phyloP scores from a whole-genome alignment of 2,113 vertebrate species.

The Isurus oxyrinchus region DNA sequence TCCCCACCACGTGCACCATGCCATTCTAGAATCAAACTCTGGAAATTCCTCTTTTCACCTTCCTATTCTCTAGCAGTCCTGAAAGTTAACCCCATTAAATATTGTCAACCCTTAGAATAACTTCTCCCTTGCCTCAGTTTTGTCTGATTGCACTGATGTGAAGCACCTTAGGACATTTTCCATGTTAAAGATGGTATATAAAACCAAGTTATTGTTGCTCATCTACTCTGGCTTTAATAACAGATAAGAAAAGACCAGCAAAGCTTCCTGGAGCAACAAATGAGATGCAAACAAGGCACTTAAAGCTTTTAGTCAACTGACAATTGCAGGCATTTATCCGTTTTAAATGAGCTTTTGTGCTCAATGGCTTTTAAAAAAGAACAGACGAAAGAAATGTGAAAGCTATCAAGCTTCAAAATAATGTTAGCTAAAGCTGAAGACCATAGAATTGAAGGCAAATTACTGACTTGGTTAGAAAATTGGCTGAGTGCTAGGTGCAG shows the following conservation, averaged over 20 bases:
- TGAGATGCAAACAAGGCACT: background rate
- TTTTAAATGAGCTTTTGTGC: background rate
- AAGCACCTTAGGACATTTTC: background rate
- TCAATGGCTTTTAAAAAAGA: background rate
- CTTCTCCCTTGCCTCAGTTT: background rate
- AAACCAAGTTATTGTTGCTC: background rate
- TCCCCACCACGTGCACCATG: too few relatives aligned
- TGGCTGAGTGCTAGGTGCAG: too few relatives aligned
- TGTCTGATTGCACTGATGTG: background rate
- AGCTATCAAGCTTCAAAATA: conserved; percentile 1
- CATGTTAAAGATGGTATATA: background rate
- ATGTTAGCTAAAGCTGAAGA: background rate
- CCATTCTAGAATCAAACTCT: too few relatives aligned
- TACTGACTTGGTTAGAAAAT: too few relatives aligned
- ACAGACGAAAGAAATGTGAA: background rate
- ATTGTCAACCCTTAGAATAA: background rate
- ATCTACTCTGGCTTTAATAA: background rate
- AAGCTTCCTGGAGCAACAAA: background rate
- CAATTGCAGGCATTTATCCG: background rate
- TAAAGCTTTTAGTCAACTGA: conserved; percentile 7
- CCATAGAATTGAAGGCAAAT: too few relatives aligned
- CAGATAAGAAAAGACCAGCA: background rate
- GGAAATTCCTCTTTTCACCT: background rate
- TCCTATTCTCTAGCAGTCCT: background rate
- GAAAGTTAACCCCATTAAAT: background rate